These are phyloP conservation scores for Megaceryle maxima DNA, from an alignment of 2,113 vertebrate species.

Conservation along the genomic window DNA sequence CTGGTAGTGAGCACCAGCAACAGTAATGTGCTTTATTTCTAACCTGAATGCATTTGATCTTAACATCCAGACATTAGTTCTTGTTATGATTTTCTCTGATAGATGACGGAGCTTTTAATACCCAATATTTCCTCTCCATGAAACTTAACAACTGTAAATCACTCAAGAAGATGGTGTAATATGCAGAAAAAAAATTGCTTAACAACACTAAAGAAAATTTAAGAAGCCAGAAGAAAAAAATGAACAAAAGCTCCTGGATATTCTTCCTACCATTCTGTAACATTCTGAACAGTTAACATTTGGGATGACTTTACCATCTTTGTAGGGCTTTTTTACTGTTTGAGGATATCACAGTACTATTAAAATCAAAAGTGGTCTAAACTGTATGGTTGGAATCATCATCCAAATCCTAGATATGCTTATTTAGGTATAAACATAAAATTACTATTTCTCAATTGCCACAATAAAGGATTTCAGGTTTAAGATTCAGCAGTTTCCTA, in stretches of 20 bases:
- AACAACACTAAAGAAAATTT: neutral
- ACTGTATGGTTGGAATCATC: neutral
- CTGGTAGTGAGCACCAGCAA: neutral
- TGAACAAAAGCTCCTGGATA: neutral
- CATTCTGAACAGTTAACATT: neutral
- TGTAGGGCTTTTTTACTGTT: neutral
- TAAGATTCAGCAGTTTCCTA: neutral
- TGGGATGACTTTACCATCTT: neutral
- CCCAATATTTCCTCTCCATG: neutral
- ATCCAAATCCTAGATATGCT: neutral
- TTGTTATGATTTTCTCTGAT: neutral
- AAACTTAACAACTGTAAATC: neutral
- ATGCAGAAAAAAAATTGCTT: neutral
- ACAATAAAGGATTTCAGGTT: neutral
- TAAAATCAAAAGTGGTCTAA: neutral
- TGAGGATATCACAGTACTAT: neutral
- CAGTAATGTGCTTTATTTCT: neutral
- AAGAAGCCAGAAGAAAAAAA: neutral
- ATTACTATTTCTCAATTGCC: neutral
- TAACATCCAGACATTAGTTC: neutral
- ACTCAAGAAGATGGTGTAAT: neutral
- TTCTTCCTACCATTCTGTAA: neutral
- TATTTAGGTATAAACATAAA: neutral
- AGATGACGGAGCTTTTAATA: neutral
- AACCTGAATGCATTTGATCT: neutral